phyloP scores from a whole-genome alignment of 2,797 vertebrate genomes.

The Hyperoplus immaculatus region DNA sequence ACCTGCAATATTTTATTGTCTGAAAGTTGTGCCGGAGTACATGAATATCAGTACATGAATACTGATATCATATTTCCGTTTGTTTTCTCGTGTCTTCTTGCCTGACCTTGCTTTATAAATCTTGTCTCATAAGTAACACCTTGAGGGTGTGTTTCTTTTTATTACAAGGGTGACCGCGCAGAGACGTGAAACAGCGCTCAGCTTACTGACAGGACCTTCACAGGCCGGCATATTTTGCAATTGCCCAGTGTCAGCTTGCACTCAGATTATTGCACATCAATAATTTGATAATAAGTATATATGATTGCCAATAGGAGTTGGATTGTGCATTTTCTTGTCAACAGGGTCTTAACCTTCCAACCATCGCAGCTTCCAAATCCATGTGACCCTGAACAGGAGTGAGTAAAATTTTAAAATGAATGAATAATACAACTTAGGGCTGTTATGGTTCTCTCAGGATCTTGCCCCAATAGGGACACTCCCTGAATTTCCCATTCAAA shows the following conservation, averaged over 20 bases:
- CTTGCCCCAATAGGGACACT: conserved; percentile 25
- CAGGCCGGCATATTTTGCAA: conserved; percentile 32
- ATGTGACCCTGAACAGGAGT: conserved; percentile 31
- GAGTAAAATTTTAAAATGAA: conserved; percentile 46
- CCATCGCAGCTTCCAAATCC: conserved; percentile 25
- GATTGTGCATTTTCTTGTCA: background rate
- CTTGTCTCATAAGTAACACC: conserved; percentile 54
- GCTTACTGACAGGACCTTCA: conserved; percentile 43
- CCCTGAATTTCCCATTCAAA: conserved; percentile 47
- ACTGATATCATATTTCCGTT: conserved; percentile 44
- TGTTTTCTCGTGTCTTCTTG: conserved; percentile 35
- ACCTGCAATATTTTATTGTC: conserved; percentile 40
- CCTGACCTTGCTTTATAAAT: conserved; percentile 63
- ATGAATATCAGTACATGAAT: conserved; percentile 46
- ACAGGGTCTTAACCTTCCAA: conserved; percentile 2
- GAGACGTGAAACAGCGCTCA: conserved; percentile 33
- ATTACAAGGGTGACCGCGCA: conserved; percentile 61
- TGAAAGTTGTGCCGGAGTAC: conserved; percentile 28
- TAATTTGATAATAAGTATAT: conserved; percentile 21
- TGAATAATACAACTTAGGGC: conserved; percentile 50
- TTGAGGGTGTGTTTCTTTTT: conserved; percentile 69
- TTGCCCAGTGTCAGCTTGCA: background rate
- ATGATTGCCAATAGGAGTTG: background rate
- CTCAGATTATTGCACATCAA: conserved; percentile 25
- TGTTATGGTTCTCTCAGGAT: conserved; percentile 38